Evolutionary conservation across 2,888 invertebrate species (phyloP), one percentile per base, ranked within the genome.

Genomic region (Helleia helle): DNA sequence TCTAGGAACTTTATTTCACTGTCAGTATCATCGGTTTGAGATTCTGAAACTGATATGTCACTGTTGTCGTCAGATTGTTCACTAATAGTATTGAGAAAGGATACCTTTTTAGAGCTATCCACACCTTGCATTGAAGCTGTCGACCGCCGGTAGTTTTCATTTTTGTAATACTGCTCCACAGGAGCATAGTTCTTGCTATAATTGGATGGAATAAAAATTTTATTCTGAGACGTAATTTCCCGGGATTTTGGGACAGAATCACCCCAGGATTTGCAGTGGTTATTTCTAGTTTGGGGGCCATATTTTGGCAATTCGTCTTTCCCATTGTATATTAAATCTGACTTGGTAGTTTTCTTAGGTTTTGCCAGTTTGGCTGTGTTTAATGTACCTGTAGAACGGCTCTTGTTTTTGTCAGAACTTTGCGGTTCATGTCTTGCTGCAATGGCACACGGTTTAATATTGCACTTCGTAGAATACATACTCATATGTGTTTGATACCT

Each of bases 91-190:
- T 70, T 66, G 2, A 83, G 47, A 1, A 12, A 18, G n/a, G 59
- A 59, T 8, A 48, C 40, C 40, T 63, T 71, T 42, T 55, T 70
- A 2, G 52, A 45, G 12, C 44, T 48, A 15, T 54, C 55, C 0
- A 52, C 43, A 0, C 58, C 59, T 29, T 62, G 55, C 0, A 67
- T 29, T 1, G 77, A 76, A 36, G 70, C 68, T 0, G 68, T 55
- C 0, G 67, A 62, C 22, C 40, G 44, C 7, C 48, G 28, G 27
- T 73, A 84, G 26, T 75, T 73, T 46, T 80, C 71, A 30, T 84
- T 84, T 50, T 58, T 75, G 41, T 73, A 83, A 49, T 70, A 70
- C 36, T 83, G 71, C 27, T 71, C 59, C 0, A 81, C 41, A 4
- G 36, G 31, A 17, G 34, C 39, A 12, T 40, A 34, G 11, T 41